Evolutionary conservation across 2,797 vertebrate genomes (phyloP).

Genomic region (Catamblyrhynchus diadema): DNA sequence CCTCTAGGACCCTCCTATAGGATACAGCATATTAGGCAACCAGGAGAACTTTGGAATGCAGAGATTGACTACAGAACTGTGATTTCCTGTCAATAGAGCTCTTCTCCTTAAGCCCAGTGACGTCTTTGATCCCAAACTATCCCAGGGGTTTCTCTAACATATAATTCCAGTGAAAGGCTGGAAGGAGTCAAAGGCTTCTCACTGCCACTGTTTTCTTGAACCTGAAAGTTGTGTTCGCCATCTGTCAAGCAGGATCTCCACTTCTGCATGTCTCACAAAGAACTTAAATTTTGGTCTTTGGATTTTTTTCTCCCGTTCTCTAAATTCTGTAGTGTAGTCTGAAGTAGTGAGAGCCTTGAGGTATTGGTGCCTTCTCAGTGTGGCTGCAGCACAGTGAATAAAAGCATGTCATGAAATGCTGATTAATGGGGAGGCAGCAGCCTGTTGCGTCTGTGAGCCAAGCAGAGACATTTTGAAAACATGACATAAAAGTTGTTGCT

Average conservation of each 20-base stretch:
- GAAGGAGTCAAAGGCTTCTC: neutral
- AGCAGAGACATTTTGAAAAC: neutral
- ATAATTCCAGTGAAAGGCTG: neutral
- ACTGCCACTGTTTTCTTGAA: neutral
- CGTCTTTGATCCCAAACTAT: rapidly evolving
- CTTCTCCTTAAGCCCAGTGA: neutral
- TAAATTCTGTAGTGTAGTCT: neutral
- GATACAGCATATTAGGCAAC: neutral
- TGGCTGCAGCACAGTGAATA: neutral
- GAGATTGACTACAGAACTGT: neutral
- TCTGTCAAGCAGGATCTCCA: neutral
- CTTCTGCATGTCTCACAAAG: neutral
- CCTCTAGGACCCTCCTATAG: neutral
- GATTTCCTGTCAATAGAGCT: neutral
- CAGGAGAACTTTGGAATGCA: neutral
- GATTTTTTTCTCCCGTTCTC: neutral
- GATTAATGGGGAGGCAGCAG: neutral
- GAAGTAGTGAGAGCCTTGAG: neutral
- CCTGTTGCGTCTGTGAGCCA: neutral
- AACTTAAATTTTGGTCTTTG: neutral
- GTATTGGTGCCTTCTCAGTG: neutral
- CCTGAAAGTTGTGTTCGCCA: neutral
- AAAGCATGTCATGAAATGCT: neutral
- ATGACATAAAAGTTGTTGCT: neutral
- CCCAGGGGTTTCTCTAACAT: neutral